phyloP scores from a whole-genome alignment of 1,140 invertebrate species.

The Panagrolaimus sp. region DNA sequence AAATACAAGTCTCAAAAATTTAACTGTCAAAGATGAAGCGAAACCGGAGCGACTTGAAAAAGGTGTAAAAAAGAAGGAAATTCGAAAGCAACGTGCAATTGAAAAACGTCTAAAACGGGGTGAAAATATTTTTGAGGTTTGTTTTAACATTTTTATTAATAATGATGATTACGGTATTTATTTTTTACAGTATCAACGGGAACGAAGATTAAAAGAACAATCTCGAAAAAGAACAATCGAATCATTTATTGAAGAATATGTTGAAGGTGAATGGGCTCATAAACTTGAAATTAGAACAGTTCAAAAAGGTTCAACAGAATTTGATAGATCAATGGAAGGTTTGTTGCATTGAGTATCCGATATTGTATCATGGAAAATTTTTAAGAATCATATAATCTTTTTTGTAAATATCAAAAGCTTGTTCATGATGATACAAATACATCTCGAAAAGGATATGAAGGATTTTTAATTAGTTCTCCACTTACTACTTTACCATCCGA shows the following conservation, averaged over 20 bases:
- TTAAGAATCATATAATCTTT: constrained; percentile 70
- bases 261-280: constrained; percentile 41
- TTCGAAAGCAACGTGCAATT: constrained; percentile 39
- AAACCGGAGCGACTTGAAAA: background rate
- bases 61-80: constrained; percentile 43
- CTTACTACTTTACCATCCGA: background rate
- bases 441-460: constrained; percentile 69
- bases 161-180: constrained; percentile 49
- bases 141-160: constrained; percentile 37
- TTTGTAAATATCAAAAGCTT: constrained; percentile 61
- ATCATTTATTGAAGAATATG: constrained; percentile 43
- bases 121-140: constrained; percentile 48
- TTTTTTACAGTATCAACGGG: constrained; percentile 70
- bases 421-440: constrained; percentile 76
- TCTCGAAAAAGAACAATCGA: constrained; percentile 41
- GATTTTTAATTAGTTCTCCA: constrained; percentile 68
- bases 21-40: background rate
- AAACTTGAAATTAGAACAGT: constrained; percentile 70
- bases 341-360: too few relatives aligned
- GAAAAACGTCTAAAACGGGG: constrained; percentile 39
- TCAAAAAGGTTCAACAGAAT: constrained; percentile 67
- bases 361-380: constrained; percentile 44
- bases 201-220: constrained; percentile 65
- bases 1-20: background rate
- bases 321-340: constrained; percentile 63